Evolutionary conservation across 2,888 invertebrate species (phyloP).

Genomic region (Apotomis betuletana): DNA sequence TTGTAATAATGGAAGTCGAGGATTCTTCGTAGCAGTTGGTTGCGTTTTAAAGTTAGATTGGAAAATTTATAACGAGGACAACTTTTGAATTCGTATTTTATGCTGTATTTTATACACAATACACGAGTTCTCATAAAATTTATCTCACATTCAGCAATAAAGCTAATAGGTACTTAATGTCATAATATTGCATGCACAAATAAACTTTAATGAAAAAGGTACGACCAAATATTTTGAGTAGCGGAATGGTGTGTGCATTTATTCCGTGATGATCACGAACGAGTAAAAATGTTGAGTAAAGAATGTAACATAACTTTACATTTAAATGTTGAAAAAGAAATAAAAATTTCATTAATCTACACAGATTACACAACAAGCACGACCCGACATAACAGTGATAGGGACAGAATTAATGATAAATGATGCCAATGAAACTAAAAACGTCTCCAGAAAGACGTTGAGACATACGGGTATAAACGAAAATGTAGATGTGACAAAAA

Average conservation of each 20-base stretch:
- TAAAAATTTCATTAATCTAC: background rate
- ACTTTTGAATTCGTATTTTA: conserved; percentile 16
- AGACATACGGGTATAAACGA: background rate
- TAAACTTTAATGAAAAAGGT: background rate
- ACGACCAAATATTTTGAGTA: conserved; percentile 19
- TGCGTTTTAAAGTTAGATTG: conserved; percentile 14
- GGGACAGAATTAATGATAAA: too few species aligned
- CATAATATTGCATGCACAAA: conserved; percentile 19
- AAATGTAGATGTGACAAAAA: background rate
- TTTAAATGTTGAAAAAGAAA: conserved; percentile 3
- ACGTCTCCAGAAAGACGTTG: background rate
- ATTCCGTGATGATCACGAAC: conserved; percentile 15
- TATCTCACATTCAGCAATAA: background rate
- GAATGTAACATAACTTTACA: conserved; percentile 1
- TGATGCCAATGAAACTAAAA: background rate
- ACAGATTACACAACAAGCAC: too few species aligned
- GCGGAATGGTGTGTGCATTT: conserved; percentile 16
- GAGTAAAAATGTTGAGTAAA: background rate
- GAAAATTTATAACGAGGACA: conserved; percentile 15
- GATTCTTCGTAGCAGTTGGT: conserved; percentile 1
- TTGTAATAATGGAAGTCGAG: conserved; percentile 15
- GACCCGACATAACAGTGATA: too few species aligned
- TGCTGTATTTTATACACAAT: background rate
- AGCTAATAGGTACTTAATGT: background rate
- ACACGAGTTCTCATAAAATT: background rate